phyloP scores from a whole-genome alignment of 2,113 vertebrate species.

The Sardina pilchardus region DNA sequence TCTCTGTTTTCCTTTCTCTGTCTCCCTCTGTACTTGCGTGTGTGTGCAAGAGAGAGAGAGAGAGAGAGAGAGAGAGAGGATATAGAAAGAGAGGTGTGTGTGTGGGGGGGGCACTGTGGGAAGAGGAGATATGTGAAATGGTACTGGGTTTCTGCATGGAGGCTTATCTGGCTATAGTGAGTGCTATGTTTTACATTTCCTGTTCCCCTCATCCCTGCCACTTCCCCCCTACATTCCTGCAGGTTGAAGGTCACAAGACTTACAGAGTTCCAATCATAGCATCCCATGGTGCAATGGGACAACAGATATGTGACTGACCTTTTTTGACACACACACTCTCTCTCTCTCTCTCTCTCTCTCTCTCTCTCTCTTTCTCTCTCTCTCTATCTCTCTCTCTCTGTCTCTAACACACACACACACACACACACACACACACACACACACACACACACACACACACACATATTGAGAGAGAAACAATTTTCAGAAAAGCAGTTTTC shows the following conservation, averaged over 20 bases:
- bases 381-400: too few relatives aligned
- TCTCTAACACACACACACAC: conserved; percentile 1
- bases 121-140: conserved; percentile 25
- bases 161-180: not conserved
- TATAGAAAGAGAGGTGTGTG: too few relatives aligned
- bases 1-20: not conserved
- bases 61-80: too few relatives aligned
- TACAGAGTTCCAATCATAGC: too few relatives aligned
- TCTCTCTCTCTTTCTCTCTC: too few relatives aligned
- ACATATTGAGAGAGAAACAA: not conserved
- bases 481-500: not conserved
- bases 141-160: not conserved
- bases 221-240: too few relatives aligned
- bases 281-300: too few relatives aligned
- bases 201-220: too few relatives aligned
- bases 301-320: too few relatives aligned
- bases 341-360: too few relatives aligned
- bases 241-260: too few relatives aligned
- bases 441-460: not conserved
- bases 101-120: conserved; percentile 18
- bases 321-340: not conserved
- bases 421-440: not conserved
- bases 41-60: not conserved
- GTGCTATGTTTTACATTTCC: not conserved
- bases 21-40: conserved; percentile 26